phyloP scores from a whole-genome alignment of 2,888 invertebrate species.

The Scaptomyza caliginosa region DNA sequence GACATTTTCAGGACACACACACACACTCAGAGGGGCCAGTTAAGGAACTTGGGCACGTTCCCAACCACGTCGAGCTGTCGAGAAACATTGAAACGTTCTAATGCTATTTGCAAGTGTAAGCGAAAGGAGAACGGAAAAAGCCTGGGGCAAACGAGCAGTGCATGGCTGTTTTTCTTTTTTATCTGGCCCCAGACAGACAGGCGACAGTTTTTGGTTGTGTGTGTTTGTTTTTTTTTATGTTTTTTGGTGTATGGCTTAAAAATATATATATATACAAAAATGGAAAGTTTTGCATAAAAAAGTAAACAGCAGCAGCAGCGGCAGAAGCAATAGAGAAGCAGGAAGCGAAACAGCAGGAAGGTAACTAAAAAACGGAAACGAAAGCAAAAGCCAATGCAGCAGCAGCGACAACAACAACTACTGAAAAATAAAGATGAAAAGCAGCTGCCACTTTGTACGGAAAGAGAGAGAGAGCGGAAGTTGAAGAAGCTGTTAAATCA shows the following conservation, averaged over 20 bases:
- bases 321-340: slow-evolving; percentile 6
- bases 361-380: slow-evolving; percentile 69
- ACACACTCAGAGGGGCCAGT: slow-evolving; percentile 4
- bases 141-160: background rate
- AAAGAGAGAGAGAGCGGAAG: slow-evolving; percentile 13
- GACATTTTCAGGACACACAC: slow-evolving; percentile 38
- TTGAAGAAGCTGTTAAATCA: slow-evolving; percentile 61
- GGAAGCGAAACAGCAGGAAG: slow-evolving; percentile 50
- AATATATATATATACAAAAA: slow-evolving; percentile 46
- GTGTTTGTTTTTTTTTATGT: background rate
- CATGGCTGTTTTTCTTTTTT: slow-evolving; percentile 19
- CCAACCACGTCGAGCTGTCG: slow-evolving; percentile 14
- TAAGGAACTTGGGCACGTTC: slow-evolving; percentile 58
- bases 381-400: slow-evolving; percentile 63
- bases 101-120: slow-evolving; percentile 58
- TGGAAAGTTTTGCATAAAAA: slow-evolving; percentile 73
- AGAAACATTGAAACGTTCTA: slow-evolving; percentile 58
- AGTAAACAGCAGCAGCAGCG: slow-evolving; percentile 22
- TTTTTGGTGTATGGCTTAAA: background rate
- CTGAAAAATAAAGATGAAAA: slow-evolving; percentile 19
- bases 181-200: slow-evolving; percentile 57
- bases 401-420: slow-evolving; percentile 14
- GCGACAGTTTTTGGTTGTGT: slow-evolving; percentile 59
- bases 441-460: slow-evolving; percentile 22
- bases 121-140: background rate